Evolutionary conservation across 2,888 invertebrate genomes (phyloP).

Genomic region (Cheilosia soror): DNA sequence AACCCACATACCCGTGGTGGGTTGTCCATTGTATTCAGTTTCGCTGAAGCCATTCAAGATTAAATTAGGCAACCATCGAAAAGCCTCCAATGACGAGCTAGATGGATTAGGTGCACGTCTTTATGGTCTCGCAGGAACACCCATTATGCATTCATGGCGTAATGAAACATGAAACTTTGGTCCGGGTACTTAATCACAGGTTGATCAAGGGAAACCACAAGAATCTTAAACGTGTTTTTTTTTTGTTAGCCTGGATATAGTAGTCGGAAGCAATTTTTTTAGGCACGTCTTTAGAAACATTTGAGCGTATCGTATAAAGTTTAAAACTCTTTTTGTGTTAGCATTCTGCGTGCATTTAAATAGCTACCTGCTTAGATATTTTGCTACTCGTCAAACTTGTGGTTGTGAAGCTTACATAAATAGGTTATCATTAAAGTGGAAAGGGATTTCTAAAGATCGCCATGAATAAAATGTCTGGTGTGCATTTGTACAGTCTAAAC

Average conservation of each 20-base stretch:
- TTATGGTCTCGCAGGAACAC: constrained; percentile 22
- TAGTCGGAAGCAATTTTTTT: too few species aligned
- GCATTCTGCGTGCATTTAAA: too few species aligned
- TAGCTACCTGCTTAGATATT: too few species aligned
- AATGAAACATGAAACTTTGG: constrained; percentile 59
- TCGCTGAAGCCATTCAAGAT: constrained; percentile 63
- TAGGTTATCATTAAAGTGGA: too few species aligned
- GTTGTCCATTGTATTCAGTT: constrained; percentile 49
- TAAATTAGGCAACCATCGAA: constrained; percentile 59
- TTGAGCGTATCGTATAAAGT: too few species aligned
- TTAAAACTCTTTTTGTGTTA: too few species aligned
- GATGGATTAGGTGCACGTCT: constrained; percentile 52
- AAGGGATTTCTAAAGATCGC: too few species aligned
- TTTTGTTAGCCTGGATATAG: too few species aligned
- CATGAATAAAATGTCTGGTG: too few species aligned
- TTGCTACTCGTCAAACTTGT: too few species aligned
- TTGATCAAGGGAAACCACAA: background rate
- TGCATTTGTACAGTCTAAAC: background rate
- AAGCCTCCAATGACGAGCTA: constrained; percentile 42
- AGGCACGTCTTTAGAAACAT: too few species aligned
- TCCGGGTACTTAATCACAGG: constrained; percentile 35
- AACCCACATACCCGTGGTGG: constrained; percentile 9
- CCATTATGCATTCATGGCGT: constrained; percentile 53
- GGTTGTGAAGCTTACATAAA: too few species aligned
- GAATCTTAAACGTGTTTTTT: background rate